Percentiles rank a stretch among this genome's conserved stretches.
Evolutionary conservation across 2,113 vertebrate genomes (phyloP).

Genomic region (Apteryx owenii): DNA sequence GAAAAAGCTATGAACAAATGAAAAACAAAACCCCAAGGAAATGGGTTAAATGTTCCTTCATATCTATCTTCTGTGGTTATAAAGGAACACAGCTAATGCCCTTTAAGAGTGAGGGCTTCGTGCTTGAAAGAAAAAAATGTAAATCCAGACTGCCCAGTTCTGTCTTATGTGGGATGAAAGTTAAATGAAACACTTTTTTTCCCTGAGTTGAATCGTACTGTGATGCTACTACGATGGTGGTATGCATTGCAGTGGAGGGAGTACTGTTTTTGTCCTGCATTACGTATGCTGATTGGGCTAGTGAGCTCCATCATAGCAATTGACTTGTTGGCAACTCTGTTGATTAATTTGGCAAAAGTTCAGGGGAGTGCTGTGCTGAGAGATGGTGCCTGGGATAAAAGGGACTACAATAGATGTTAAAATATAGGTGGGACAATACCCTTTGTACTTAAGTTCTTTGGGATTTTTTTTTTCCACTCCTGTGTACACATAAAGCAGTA

Average conservation of each 20-base stretch:
- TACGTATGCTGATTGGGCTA: background rate
- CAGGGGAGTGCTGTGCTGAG: background rate
- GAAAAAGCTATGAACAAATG: background rate
- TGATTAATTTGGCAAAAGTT: background rate
- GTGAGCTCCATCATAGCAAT: background rate
- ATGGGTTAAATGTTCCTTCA: background rate
- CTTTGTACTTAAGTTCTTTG: background rate
- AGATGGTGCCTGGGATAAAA: background rate
- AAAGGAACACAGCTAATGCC: background rate
- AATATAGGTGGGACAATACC: background rate
- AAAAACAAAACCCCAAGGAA: background rate
- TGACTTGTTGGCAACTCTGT: background rate
- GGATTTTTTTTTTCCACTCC: accelerated
- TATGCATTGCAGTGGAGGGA: background rate
- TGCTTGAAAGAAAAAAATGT: too few species aligned
- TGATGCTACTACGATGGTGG: background rate
- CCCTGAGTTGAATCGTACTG: background rate
- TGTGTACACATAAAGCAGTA: background rate
- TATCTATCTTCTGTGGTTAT: background rate
- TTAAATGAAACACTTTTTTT: too few species aligned
- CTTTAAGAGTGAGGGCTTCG: too few species aligned
- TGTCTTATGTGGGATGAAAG: too few species aligned
- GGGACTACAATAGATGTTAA: background rate
- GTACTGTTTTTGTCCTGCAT: background rate
- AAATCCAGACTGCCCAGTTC: too few species aligned